phyloP scores from a whole-genome alignment of 2,797 vertebrate genomes.

The Sebastes trivittatus region DNA sequence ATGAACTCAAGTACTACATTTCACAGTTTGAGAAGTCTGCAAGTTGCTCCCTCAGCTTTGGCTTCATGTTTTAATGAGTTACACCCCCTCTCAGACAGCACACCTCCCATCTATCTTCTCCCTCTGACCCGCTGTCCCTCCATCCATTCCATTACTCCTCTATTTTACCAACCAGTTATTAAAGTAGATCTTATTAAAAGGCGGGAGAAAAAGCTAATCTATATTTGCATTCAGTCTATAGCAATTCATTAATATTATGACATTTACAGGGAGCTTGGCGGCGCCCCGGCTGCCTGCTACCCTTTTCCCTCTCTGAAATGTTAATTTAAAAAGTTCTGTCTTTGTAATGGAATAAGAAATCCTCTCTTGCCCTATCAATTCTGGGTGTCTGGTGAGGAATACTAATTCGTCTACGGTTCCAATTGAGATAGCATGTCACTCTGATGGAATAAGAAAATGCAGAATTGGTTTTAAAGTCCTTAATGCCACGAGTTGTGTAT shows the following conservation, averaged over 20 bases:
- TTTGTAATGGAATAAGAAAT: conserved; percentile 99
- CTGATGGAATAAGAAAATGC: conserved; percentile 74
- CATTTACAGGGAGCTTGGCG: conserved; percentile 99
- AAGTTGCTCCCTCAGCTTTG: conserved; percentile 57
- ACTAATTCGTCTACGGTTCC: conserved; percentile 88
- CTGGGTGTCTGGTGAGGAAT: conserved; percentile 93
- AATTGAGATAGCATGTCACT: conserved; percentile 78
- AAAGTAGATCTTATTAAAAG: conserved; percentile 99
- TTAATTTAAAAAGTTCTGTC: conserved; percentile 99
- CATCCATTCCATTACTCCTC: conserved; percentile 77
- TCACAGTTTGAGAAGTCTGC: conserved; percentile 59
- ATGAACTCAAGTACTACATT: conserved; percentile 22
- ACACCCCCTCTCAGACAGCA: conserved; percentile 40
- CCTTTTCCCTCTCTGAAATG: conserved; percentile 99
- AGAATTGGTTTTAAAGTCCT: conserved; percentile 82
- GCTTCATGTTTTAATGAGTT: conserved; percentile 77
- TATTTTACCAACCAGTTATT: conserved; percentile 88
- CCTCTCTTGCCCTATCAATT: conserved; percentile 99
- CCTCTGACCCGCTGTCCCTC: conserved; percentile 64
- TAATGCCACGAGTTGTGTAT: conserved; percentile 74
- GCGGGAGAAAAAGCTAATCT: conserved; percentile 98
- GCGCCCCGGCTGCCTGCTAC: conserved; percentile 94
- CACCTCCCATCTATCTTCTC: conserved; percentile 56
- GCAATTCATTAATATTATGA: conserved; percentile 99
- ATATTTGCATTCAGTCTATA: conserved; percentile 99